Base-by-base conservation (phyloP, 2,797 vertebrate species). In the Eulemur rubriventer region DNA sequence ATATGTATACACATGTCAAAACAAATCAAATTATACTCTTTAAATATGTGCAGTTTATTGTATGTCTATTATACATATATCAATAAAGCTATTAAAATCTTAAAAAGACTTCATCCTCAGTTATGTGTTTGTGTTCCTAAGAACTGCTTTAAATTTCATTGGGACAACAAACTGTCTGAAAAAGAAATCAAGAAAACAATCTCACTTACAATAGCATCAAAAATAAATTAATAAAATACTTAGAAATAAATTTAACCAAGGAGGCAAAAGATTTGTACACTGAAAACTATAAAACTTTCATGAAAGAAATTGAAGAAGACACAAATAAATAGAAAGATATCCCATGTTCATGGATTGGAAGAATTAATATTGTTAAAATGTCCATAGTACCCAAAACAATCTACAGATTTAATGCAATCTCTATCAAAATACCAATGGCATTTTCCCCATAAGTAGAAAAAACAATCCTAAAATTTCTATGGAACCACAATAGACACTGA, bases 31-130 rank as follows among this genome's bases (percentile, higher is more conserved):
- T 59, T 88, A 84, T 65, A 55, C 24, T 93, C 35, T 80, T 67
- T 78, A 14, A 75, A n/a, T 82, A 65, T 65, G 48, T 83, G 38
- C 38, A 12, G 55, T 81, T 91, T 91, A 81, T 75, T 73, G 26
- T 65, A 55, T 63, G 33, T 73, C 55, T 57, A 30, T 63, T 80
- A 86, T 63, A 79, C 72, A 80, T 63, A 79, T 14, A 72, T 65
- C 33, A 87, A 81, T 80, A 91, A 91, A 87, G 46, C 46, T 86
- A 73, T 91, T 91, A 80, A 91, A 87, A 88, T 22, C 30, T 93
- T 76, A 33, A 81, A 89, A 75, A 24, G 33, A 81, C 38, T 81
- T 57, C 59, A 59, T 91, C 59, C 35, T 69, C 67, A 35, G 78
- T 88, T 69, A 75, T 88, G 20, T 82, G 69, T 92, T 67, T 59